phyloP scores from a whole-genome alignment of 1,140 invertebrate species.

The Magallana angulata region DNA sequence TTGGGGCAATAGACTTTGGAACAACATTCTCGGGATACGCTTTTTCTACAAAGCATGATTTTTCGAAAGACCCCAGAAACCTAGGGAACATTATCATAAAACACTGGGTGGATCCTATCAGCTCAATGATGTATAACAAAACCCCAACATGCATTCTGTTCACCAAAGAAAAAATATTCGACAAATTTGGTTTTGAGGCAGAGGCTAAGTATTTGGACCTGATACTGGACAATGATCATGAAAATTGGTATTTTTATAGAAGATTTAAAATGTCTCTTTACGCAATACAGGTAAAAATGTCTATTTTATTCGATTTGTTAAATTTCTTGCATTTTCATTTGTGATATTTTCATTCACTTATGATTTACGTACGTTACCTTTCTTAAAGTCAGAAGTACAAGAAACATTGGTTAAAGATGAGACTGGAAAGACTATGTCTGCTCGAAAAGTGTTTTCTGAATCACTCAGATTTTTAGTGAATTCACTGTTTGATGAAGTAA shows the following conservation, averaged over 20 bases:
- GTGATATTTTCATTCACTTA: too few relatives aligned
- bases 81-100: neutral
- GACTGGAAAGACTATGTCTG: neutral
- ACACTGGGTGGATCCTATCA: neutral
- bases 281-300: neutral
- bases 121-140: neutral
- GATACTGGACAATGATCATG: neutral
- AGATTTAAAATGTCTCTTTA: neutral
- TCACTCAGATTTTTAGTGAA: neutral
- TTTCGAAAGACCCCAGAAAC: neutral
- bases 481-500: neutral
- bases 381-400: neutral
- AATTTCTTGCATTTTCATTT: neutral
- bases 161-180: neutral
- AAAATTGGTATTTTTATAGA: neutral
- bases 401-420: neutral
- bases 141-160: neutral
- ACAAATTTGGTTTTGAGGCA: neutral
- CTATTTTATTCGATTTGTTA: neutral
- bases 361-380: too few relatives aligned
- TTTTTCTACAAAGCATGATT: conserved; percentile 36
- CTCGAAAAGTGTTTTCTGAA: neutral
- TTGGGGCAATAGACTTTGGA: conserved; percentile 10
- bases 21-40: conserved; percentile 44
- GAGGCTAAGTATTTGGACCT: neutral